Conservation (phyloP, 2,113 vertebrate species). For the Chlorodrepanis virens region DNA sequence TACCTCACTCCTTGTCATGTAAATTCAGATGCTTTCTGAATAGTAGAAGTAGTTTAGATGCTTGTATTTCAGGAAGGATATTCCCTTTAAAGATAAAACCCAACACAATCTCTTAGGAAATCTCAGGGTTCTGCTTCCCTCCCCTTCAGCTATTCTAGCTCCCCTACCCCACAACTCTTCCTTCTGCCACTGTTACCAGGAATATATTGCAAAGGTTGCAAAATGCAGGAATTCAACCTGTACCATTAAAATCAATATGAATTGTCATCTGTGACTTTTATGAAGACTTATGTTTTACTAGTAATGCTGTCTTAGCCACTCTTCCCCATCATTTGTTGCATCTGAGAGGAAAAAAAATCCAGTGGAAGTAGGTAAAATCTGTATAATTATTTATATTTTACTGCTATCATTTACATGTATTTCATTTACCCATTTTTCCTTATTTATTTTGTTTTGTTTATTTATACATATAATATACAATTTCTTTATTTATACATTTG, state of each 20-base stretch:
- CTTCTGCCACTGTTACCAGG: not conserved
- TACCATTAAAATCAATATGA: not conserved
- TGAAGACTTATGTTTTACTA: not conserved
- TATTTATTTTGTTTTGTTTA: not conserved
- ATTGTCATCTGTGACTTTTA: not conserved
- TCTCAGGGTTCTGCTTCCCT: not conserved
- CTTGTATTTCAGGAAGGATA: not conserved
- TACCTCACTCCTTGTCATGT: not conserved
- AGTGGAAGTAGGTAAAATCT: not conserved
- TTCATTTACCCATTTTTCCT: not conserved
- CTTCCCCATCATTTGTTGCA: not conserved
- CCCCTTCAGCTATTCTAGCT: not conserved
- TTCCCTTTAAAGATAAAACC: not conserved
- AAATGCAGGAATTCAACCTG: not conserved
- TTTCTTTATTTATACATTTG: not conserved
- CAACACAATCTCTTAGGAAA: not conserved
- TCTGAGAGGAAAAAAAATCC: not conserved
- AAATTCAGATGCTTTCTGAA: constrained; percentile 15
- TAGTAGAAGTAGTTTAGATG: not conserved
- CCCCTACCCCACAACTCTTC: not conserved
- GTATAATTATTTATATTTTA: not conserved
- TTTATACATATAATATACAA: not conserved
- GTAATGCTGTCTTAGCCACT: not conserved
- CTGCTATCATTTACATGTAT: not conserved
- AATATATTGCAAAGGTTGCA: not conserved